Percentiles rank a stretch among this genome's conserved stretches.
Evolutionary conservation across 2,113 vertebrate species (phyloP).

Genomic region (Penelope pileata): DNA sequence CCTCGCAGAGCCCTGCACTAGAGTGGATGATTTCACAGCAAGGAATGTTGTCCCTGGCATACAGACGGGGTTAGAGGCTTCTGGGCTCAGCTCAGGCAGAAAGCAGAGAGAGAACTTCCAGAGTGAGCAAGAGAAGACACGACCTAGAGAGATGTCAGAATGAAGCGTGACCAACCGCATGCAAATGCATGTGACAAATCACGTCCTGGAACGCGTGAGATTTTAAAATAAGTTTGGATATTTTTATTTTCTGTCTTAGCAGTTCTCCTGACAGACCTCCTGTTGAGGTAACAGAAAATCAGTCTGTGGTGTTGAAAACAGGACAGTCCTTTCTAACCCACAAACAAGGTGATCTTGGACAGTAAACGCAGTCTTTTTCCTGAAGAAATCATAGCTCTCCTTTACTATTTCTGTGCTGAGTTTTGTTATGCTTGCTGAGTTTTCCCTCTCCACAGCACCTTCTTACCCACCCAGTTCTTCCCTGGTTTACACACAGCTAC

Average conservation of each 20-base stretch:
- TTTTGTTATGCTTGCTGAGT: not conserved
- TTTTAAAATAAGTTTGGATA: not conserved
- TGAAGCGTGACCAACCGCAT: not conserved
- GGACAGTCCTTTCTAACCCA: not conserved
- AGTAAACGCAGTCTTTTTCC: not conserved
- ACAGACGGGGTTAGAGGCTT: not conserved
- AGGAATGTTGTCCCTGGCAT: not conserved
- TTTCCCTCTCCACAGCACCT: not conserved
- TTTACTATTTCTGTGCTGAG: not conserved
- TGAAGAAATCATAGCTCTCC: not conserved
- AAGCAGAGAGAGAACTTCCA: not conserved
- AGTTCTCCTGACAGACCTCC: not conserved
- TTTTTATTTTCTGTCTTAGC: not conserved
- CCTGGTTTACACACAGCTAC: not conserved
- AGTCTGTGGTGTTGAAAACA: not conserved
- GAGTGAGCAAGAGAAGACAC: not conserved
- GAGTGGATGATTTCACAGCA: not conserved
- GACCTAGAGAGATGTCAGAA: not conserved
- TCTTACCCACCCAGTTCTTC: not conserved
- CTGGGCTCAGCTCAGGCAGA: not conserved
- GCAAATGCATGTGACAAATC: not conserved
- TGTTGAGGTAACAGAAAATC: not conserved
- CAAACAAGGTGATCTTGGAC: not conserved
- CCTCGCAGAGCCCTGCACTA: not conserved
- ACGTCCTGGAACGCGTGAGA: not conserved